phyloP scores from a whole-genome alignment of 2,113 vertebrate species.

The Oncorhynchus tshawytscha region DNA sequence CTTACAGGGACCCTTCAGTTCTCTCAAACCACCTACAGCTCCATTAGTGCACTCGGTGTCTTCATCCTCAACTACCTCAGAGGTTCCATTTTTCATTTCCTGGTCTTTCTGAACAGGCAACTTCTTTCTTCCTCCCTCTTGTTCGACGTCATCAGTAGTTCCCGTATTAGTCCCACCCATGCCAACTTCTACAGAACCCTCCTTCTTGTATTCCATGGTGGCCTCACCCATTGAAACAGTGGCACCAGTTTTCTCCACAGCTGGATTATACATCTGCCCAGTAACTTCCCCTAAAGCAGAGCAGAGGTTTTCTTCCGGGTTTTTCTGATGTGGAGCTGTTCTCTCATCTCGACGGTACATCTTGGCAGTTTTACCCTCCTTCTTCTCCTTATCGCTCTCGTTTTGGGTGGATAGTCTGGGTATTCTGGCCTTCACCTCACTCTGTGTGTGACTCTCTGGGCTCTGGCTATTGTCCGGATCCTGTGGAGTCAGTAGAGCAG shows the following conservation, averaged over 20 bases:
- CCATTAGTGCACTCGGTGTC: slow-evolving; percentile 31
- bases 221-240: slow-evolving; percentile 22
- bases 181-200: slow-evolving; percentile 23
- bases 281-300: slow-evolving; percentile 3
- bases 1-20: slow-evolving; percentile 49
- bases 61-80: slow-evolving; percentile 29
- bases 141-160: background rate
- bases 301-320: slow-evolving; percentile 26
- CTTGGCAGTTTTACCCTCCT: slow-evolving; percentile 14
- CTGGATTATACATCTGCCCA: background rate
- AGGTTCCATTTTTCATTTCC: slow-evolving; percentile 8
- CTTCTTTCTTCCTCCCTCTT: slow-evolving; percentile 27
- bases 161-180: slow-evolving; percentile 17
- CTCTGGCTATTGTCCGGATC: slow-evolving; percentile 48
- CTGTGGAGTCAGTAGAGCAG: slow-evolving; percentile 44
- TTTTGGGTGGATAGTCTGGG: slow-evolving; percentile 29
- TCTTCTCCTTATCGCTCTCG: slow-evolving; percentile 26
- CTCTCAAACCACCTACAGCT: slow-evolving; percentile 51
- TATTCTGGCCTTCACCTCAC: slow-evolving; percentile 36
- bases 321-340: background rate
- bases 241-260: background rate
- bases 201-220: slow-evolving; percentile 15
- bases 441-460: slow-evolving; percentile 36
- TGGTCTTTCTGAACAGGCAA: slow-evolving; percentile 25
- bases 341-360: slow-evolving; percentile 47